Evolutionary conservation across 2,888 invertebrate species (phyloP), one percentile per base, ranked within the genome.

Genomic region (Tenthredo livida): DNA sequence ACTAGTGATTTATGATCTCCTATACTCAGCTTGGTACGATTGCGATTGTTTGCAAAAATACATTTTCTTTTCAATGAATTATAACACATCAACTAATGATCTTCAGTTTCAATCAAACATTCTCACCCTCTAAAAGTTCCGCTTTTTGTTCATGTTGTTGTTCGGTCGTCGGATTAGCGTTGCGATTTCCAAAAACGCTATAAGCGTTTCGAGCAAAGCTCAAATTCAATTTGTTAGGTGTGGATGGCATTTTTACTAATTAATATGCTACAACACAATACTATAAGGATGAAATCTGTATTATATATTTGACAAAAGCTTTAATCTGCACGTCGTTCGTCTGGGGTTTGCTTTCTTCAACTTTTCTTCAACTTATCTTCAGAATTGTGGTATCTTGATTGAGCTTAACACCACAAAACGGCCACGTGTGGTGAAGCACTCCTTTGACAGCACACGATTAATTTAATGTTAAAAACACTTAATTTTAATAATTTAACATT

Each of bases 61-160:
- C 6, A 40, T 61, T 61, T 61, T 2, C 40, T 58, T 21, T 12
- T 5, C 2, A 40, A 40, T 29, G 6, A 40, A 40, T 29, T n/a
- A 50, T 80, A n/a, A n/a, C n/a, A 77, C 25, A 61, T 25, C 2
- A 21, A n/a, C 40, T 6, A 58, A 61, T 6, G 3, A 40, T 58
- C 21, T 58, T 17, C 1, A 61, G 4, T 15, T n/a, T 25, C 12
- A 80, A 61, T 10, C 10, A 61, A 61, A 21, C 21, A 80, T 80
- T 43, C 92, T 92, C 92, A 94, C 94, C 94, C 93, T 93, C 92
- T 72, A 94, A 89, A 82, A 93, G 90, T 87, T 93, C 93, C 75
- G 92, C 92, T 89, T 93, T 93, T 88, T 93, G 93, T 86, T 93
- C 93, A 82, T 88, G 89, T 84, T 93, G 93, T 83, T 92, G 92